phyloP scores from a whole-genome alignment of 2,888 invertebrate species.

The Archaeoteleia sp. region DNA sequence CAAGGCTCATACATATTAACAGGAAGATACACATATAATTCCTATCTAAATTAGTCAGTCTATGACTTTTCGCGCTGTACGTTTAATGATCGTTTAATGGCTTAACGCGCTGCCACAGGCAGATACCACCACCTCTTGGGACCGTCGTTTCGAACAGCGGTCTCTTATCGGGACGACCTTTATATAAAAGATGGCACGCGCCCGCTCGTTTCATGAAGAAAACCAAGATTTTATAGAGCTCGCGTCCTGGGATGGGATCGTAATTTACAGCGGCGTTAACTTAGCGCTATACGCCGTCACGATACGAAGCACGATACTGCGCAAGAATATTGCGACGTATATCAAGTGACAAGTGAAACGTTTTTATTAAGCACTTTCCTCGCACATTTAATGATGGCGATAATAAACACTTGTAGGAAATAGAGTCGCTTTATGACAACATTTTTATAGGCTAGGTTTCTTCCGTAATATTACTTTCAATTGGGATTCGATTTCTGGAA shows the following conservation, averaged over 20 bases:
- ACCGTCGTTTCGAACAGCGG: constrained; percentile 25
- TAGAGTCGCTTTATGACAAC: constrained; percentile 46
- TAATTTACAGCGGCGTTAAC: constrained; percentile 46
- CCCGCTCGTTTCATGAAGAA: constrained; percentile 45
- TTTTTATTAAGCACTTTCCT: constrained; percentile 49
- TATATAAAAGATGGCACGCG: constrained; percentile 54
- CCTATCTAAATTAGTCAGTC: constrained; percentile 1
- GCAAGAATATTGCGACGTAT: constrained; percentile 37
- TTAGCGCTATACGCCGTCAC: constrained; percentile 8
- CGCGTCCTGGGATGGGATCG: constrained; percentile 21
- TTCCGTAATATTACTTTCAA: constrained; percentile 33
- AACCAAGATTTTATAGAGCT: constrained; percentile 44
- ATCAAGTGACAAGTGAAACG: constrained; percentile 51
- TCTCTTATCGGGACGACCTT: constrained; percentile 52
- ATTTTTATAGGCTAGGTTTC: constrained; percentile 38
- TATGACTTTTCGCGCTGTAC: constrained; percentile 25
- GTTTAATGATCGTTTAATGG: constrained; percentile 51
- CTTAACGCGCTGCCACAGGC: constrained; percentile 42
- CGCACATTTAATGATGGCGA: constrained; percentile 37
- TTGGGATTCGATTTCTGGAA: too few relatives aligned
- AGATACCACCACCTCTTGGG: background rate
- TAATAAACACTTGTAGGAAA: constrained; percentile 47
- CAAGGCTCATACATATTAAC: background rate
- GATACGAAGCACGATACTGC: constrained; percentile 20
- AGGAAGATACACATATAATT: background rate